Evolutionary conservation across 2,797 vertebrate genomes (phyloP).

Genomic region (Brachyalestes nurse): DNA sequence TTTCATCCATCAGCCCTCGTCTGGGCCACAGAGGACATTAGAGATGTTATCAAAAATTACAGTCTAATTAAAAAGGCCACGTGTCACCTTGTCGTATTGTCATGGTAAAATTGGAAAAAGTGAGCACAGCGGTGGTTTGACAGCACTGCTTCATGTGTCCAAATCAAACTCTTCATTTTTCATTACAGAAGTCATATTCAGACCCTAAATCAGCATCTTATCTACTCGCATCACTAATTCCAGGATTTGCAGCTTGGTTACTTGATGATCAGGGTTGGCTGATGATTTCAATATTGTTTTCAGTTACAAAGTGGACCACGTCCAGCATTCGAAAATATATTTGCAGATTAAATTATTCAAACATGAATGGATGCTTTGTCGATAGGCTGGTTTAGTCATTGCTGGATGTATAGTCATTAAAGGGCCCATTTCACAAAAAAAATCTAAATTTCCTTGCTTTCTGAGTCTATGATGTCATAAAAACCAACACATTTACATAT

Average conservation of each 20-base stretch:
- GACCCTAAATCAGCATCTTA: constrained; percentile 37
- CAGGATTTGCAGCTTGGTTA: constrained; percentile 47
- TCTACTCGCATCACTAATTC: constrained; percentile 43
- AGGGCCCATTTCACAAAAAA: not conserved
- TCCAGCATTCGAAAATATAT: not conserved
- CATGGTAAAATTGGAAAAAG: constrained; percentile 50
- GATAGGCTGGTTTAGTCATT: no score
- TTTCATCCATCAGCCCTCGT: constrained; percentile 49
- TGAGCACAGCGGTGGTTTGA: constrained; percentile 30
- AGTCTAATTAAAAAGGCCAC: constrained; percentile 49
- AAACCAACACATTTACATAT: no score
- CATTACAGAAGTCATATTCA: constrained; percentile 49
- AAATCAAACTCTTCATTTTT: constrained; percentile 54
- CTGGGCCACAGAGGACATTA: constrained; percentile 53
- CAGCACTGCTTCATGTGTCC: constrained; percentile 36
- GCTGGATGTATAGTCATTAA: not conserved
- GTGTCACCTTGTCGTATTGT: constrained; percentile 42
- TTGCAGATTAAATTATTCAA: not conserved
- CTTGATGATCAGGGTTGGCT: constrained; percentile 22
- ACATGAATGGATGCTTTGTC: not conserved
- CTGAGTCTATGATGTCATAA: no score
- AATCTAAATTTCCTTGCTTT: not conserved
- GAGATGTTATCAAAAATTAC: constrained; percentile 58
- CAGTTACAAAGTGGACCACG: not conserved
- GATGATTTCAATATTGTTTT: constrained; percentile 38